Conservation (phyloP, 2,113 vertebrate species). For the Redunca redunca region DNA sequence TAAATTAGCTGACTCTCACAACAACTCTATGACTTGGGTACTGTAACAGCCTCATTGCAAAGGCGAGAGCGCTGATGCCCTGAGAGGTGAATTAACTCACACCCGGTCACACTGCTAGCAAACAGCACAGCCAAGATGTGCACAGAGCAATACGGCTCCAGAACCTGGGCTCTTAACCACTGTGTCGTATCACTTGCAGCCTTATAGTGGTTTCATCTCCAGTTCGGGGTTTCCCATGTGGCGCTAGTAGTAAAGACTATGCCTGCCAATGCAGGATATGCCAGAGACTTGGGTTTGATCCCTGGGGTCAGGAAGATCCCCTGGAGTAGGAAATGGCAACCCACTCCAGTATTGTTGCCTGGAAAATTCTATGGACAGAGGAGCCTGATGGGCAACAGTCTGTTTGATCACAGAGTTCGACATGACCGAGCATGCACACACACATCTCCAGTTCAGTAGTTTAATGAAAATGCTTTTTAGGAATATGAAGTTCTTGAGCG, state of each 20-base stretch:
- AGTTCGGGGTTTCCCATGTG: background rate
- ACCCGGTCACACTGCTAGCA: background rate
- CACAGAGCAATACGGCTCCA: background rate
- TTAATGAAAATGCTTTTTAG: background rate
- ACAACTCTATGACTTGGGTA: background rate
- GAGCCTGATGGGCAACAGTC: background rate
- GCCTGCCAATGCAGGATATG: background rate
- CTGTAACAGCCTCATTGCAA: background rate
- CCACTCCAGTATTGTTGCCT: background rate
- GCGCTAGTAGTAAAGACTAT: background rate
- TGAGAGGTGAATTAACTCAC: background rate
- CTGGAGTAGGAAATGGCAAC: background rate
- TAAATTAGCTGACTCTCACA: background rate
- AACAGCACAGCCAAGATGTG: no score
- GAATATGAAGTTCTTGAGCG: background rate
- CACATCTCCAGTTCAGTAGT: background rate
- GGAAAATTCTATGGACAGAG: background rate
- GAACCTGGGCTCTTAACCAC: background rate
- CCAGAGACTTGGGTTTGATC: background rate
- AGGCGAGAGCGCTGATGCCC: background rate
- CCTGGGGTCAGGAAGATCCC: background rate
- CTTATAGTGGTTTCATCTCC: background rate
- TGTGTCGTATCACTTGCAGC: background rate
- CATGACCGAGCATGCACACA: background rate
- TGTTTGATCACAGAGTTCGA: background rate